Percentiles rank a stretch among this genome's conserved stretches.
Evolutionary conservation across 2,113 vertebrate species (phyloP).

Genomic region (Enhydra lutris): DNA sequence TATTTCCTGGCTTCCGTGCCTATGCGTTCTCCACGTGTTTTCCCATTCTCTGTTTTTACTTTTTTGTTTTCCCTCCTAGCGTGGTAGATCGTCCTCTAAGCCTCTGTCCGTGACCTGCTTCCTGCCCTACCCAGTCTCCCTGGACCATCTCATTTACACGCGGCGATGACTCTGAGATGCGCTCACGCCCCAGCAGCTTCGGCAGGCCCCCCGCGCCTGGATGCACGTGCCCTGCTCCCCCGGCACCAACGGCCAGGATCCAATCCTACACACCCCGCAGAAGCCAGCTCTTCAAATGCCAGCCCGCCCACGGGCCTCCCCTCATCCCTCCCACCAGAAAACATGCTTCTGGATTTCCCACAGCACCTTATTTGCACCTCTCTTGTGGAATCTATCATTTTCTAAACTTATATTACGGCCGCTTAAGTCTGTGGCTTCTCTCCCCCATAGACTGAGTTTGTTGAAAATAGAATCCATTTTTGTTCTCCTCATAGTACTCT

Average conservation of each 20-base stretch:
- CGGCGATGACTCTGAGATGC: not conserved
- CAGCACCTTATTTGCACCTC: not conserved
- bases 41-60: not conserved
- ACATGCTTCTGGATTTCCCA: not conserved
- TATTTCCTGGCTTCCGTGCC: not conserved
- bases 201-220: not conserved
- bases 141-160: not conserved
- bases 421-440: not conserved
- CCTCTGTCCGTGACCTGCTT: not conserved
- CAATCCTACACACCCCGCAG: not conserved
- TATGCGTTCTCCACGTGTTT: not conserved
- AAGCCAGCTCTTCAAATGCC: not conserved
- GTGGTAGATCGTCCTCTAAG: not conserved
- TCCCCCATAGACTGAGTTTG: not conserved
- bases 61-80: not conserved
- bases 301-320: not conserved
- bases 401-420: not conserved
- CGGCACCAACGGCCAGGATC: not conserved
- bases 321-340: not conserved
- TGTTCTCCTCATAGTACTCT: not conserved
- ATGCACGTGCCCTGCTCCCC: not conserved
- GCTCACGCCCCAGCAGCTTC: not conserved
- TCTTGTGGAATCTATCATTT: not conserved
- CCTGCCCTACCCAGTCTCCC: not conserved
- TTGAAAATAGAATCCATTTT: constrained; percentile 31